Evolutionary conservation across 2,113 vertebrate genomes (phyloP).

Genomic region (Bambusicola thoracicus): DNA sequence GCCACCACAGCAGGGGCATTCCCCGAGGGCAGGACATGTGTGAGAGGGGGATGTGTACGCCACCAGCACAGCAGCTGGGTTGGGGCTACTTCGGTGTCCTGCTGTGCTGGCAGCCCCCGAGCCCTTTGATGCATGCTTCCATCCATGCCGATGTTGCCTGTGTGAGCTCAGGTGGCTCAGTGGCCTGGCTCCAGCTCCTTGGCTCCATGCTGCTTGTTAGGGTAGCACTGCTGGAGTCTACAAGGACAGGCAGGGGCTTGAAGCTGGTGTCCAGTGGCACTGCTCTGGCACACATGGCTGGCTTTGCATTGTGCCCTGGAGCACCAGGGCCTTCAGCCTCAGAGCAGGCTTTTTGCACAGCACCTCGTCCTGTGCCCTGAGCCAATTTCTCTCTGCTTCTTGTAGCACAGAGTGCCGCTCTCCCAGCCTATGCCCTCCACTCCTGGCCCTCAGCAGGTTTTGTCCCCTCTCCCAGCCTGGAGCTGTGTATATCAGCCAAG

Average conservation of each 20-base stretch:
- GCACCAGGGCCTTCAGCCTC: background rate
- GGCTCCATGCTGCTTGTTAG: background rate
- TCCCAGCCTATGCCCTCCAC: background rate
- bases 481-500: background rate
- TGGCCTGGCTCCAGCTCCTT: background rate
- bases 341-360: background rate
- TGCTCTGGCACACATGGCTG: background rate
- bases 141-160: background rate
- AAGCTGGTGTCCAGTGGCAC: background rate
- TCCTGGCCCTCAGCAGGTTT: background rate
- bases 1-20: background rate
- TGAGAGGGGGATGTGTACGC: rapidly evolving
- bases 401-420: background rate
- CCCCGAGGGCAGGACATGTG: background rate
- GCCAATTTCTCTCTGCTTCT: rapidly evolving
- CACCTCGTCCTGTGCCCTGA: rapidly evolving
- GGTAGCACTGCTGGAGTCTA: background rate
- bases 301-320: background rate
- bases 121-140: background rate
- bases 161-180: rapidly evolving
- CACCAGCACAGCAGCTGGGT: background rate
- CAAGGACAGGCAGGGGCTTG: background rate
- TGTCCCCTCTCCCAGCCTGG: background rate
- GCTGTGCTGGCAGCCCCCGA: background rate
- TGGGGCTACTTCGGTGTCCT: background rate